Conservation (phyloP, 2,113 vertebrate genomes). For the Neodon shergylaensis region DNA sequence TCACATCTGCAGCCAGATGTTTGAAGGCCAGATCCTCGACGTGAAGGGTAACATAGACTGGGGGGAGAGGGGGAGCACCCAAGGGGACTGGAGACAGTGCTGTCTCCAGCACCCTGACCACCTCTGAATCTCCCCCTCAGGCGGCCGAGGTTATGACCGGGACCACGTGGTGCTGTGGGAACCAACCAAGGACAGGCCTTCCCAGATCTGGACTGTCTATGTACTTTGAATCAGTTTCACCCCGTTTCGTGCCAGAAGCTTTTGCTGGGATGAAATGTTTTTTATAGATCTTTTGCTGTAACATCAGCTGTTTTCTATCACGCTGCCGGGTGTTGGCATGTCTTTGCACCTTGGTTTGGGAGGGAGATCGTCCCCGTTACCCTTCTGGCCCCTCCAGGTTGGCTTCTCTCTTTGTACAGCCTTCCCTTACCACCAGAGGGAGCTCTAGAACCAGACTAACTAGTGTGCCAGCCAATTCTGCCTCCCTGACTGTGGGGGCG, state of each 20-base stretch:
- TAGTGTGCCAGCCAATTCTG: not conserved
- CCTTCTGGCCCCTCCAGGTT: not conserved
- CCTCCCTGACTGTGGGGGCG: not conserved
- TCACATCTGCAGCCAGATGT: slow-evolving; percentile 90
- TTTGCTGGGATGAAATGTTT: not conserved
- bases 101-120: not conserved
- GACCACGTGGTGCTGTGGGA: slow-evolving; percentile 92
- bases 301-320: slow-evolving; percentile 74
- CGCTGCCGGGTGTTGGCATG: not conserved
- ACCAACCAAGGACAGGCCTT: slow-evolving; percentile 84
- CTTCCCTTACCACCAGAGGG: slow-evolving; percentile 63
- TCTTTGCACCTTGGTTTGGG: slow-evolving; percentile 26
- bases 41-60: slow-evolving; percentile 90
- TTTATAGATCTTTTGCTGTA: slow-evolving; percentile 58
- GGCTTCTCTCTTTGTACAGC: not conserved
- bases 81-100: not conserved
- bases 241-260: not conserved
- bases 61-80: not conserved
- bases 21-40: slow-evolving; percentile 91
- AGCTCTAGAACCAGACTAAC: not conserved
- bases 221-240: slow-evolving; percentile 82
- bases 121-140: slow-evolving; percentile 78
- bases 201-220: slow-evolving; percentile 92
- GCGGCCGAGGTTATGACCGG: slow-evolving; percentile 91
- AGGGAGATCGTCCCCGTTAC: not conserved